A percentile compares a stretch with the other conserved stretches of the same genome.
Conservation (phyloP, 2,113 vertebrate species). For the Cynocephalus volans region DNA sequence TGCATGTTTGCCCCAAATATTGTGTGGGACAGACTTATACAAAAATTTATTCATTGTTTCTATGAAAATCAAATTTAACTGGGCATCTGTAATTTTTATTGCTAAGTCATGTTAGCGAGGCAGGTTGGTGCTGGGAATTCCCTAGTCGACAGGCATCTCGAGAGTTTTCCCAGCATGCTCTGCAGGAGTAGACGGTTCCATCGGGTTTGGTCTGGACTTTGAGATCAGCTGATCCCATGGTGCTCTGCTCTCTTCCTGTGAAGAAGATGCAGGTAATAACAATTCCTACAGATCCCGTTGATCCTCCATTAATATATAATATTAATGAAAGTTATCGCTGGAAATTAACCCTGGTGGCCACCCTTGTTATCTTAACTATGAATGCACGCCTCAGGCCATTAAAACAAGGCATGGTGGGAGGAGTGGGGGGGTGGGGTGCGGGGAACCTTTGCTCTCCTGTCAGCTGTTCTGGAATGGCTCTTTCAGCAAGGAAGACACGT, state of each 20-base stretch:
- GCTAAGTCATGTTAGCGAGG: neutral
- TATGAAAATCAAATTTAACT: conserved; percentile 33
- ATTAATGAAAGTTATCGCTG: neutral
- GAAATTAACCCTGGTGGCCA: neutral
- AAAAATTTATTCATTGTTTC: neutral
- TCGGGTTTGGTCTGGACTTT: neutral
- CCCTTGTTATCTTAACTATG: neutral
- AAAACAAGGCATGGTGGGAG: neutral
- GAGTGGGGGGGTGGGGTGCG: too few relatives aligned
- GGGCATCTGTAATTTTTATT: neutral
- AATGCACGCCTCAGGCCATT: neutral
- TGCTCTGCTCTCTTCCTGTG: neutral
- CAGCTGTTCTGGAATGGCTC: neutral
- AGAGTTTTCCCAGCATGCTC: neutral
- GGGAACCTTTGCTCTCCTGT: neutral
- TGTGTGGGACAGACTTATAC: neutral
- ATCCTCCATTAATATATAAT: neutral
- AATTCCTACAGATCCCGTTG: neutral
- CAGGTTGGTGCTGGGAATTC: neutral
- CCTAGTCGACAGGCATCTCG: neutral
- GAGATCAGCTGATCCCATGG: neutral
- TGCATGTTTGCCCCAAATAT: neutral
- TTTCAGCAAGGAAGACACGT: neutral
- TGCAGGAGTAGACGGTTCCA: neutral
- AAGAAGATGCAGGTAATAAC: neutral